Conservation (phyloP, 2,888 invertebrate species). For the Orgyia antiqua region DNA sequence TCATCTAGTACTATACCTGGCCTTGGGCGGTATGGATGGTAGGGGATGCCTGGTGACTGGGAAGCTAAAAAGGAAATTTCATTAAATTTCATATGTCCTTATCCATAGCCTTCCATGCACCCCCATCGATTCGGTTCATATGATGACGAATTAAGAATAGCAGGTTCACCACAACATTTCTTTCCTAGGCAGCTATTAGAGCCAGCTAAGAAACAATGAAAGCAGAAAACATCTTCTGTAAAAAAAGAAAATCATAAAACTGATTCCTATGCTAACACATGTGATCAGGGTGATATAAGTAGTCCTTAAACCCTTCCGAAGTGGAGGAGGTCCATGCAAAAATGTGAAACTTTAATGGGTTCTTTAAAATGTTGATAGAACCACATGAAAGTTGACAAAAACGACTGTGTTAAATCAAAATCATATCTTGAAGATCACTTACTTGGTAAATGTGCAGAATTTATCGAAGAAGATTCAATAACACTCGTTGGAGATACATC, state of each 20-base stretch:
- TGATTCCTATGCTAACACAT: too few species aligned
- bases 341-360: too few species aligned
- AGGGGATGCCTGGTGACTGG: slow-evolving; percentile 62
- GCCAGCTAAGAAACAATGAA: background rate
- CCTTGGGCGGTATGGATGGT: slow-evolving; percentile 84
- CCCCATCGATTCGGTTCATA: background rate
- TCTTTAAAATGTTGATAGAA: too few species aligned
- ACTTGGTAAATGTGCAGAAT: slow-evolving; percentile 50
- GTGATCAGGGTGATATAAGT: too few species aligned
- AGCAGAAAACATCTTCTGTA: too few species aligned
- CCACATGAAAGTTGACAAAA: too few species aligned
- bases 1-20: slow-evolving; percentile 93
- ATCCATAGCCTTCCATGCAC: background rate
- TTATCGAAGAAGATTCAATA: slow-evolving; percentile 53
- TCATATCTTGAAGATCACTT: slow-evolving; percentile 26
- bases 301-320: too few species aligned
- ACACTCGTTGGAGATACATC: slow-evolving; percentile 23
- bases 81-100: background rate
- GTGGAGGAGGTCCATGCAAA: too few species aligned
- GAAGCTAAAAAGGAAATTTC: slow-evolving; percentile 39
- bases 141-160: background rate
- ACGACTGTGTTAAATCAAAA: too few species aligned
- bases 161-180: background rate
- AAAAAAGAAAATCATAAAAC: too few species aligned
- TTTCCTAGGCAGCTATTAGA: background rate